Conservation (phyloP, 2,113 vertebrate species). For the Nyctibius bracteatus region DNA sequence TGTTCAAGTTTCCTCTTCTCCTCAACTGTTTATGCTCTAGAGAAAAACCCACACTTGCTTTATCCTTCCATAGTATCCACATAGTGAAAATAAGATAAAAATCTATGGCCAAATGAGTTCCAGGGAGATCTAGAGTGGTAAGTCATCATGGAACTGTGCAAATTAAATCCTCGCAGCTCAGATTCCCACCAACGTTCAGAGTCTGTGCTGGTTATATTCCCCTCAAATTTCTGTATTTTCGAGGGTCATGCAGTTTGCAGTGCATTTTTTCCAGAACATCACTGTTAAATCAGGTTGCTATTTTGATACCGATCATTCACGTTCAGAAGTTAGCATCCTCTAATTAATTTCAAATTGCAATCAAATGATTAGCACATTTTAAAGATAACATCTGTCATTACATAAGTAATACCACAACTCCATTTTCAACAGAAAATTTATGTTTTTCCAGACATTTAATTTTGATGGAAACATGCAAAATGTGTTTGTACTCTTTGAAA, state of each 20-base stretch:
- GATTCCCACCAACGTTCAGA: background rate
- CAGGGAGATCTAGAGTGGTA: background rate
- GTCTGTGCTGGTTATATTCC: background rate
- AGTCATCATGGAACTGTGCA: background rate
- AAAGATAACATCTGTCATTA: background rate
- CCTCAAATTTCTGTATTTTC: background rate
- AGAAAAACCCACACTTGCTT: background rate
- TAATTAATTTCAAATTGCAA: background rate
- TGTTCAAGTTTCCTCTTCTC: background rate
- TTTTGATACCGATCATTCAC: background rate
- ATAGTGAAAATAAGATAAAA: background rate
- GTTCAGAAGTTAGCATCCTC: background rate
- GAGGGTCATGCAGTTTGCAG: background rate
- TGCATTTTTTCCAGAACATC: background rate
- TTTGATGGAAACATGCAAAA: background rate
- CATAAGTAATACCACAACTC: background rate
- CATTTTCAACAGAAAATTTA: background rate
- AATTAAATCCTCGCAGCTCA: background rate
- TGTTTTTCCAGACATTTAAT: background rate
- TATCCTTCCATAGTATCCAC: background rate
- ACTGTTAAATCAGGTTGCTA: background rate
- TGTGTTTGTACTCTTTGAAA: background rate
- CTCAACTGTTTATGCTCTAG: background rate
- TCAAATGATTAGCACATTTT: background rate
- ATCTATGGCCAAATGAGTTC: background rate